A percentile compares a stretch with the other conserved stretches of the same genome.
These are phyloP conservation scores for Syrista parreyssii DNA, from an alignment of 2,888 invertebrate species.

Conservation along the genomic window DNA sequence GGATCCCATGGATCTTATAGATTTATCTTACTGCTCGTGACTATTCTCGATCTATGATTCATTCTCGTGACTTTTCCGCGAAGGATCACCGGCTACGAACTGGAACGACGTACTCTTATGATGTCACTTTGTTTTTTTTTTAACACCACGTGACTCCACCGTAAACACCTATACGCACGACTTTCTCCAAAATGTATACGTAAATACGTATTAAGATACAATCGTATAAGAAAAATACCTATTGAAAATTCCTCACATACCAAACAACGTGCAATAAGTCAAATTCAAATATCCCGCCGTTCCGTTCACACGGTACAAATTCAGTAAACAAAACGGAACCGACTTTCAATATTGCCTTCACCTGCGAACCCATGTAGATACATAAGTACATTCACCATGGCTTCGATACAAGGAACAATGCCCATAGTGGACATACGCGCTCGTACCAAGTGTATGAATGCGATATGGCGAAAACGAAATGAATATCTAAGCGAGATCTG, in stretches of 20 bases:
- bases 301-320: slow-evolving; percentile 48
- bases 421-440: slow-evolving; percentile 26
- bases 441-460: slow-evolving; percentile 10
- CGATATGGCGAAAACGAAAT: slow-evolving; percentile 43
- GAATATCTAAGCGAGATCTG: slow-evolving; percentile 52
- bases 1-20: slow-evolving; percentile 45
- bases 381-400: slow-evolving; percentile 12
- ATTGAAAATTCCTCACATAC: neutral
- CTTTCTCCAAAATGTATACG: neutral
- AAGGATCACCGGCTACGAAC: neutral
- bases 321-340: slow-evolving; percentile 53
- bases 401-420: slow-evolving; percentile 24
- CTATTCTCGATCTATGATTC: slow-evolving; percentile 6
- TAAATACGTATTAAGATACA: neutral
- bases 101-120: neutral
- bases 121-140: neutral
- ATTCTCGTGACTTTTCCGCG: neutral
- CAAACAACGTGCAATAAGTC: neutral
- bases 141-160: neutral
- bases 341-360: slow-evolving; percentile 57
- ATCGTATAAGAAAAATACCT: neutral
- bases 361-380: slow-evolving; percentile 34
- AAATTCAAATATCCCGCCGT: neutral
- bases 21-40: slow-evolving; percentile 37
- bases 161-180: neutral